Conservation (phyloP, 1,140 invertebrate genomes). For the Dreissena polymorpha region DNA sequence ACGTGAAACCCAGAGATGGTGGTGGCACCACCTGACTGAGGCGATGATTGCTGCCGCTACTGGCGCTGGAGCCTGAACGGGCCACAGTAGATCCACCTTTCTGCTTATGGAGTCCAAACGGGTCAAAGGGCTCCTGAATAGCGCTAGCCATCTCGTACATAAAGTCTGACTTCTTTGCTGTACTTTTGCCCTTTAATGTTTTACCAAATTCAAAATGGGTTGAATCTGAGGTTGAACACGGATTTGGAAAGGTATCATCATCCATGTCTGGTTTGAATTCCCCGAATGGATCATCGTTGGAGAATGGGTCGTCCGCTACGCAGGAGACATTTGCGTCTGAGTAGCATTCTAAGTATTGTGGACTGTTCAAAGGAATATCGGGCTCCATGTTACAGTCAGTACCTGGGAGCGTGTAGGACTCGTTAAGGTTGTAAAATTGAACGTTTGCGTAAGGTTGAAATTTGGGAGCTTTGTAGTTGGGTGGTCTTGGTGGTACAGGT, state of each 20-base stretch:
- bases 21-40: conserved; percentile 51
- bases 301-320: conserved; percentile 56
- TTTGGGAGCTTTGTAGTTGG: conserved; percentile 29
- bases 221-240: not conserved
- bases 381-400: conserved; percentile 24
- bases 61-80: conserved; percentile 30
- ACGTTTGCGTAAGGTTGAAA: conserved; percentile 30
- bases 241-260: not conserved
- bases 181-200: conserved; percentile 1
- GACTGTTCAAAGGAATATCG: not conserved
- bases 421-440: conserved; percentile 4
- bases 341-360: not conserved
- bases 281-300: conserved; percentile 57
- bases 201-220: conserved; percentile 43
- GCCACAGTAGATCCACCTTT: conserved; percentile 8
- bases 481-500: conserved; percentile 52
- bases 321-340: conserved; percentile 7
- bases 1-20: conserved; percentile 30
- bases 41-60: conserved; percentile 13
- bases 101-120: conserved; percentile 54
- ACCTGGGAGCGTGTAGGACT: conserved; percentile 29
- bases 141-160: conserved; percentile 32
- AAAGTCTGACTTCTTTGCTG: not conserved
- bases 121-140: conserved; percentile 52
- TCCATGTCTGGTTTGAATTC: conserved; percentile 42